A percentile compares a stretch with the other conserved stretches of the same genome.
Conservation (phyloP, 2,888 invertebrate species). For the Argynnis bischoffii region DNA sequence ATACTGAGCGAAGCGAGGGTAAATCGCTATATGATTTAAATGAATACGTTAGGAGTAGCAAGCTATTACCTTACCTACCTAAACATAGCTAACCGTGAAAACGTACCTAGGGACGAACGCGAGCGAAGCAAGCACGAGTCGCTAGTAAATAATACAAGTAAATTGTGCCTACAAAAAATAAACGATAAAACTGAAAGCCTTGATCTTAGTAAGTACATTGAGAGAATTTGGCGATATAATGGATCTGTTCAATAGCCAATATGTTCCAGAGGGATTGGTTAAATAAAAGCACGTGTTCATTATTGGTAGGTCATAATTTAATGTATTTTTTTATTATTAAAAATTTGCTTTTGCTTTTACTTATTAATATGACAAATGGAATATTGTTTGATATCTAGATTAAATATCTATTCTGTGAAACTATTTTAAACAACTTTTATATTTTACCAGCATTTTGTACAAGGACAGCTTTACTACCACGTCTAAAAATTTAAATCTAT, state of each 20-base stretch:
- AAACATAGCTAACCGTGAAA: no score
- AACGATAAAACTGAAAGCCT: no score
- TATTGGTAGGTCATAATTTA: slow-evolving; percentile 83
- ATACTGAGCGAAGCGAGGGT: no score
- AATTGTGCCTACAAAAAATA: no score
- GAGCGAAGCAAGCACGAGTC: no score
- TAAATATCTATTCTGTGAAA: slow-evolving; percentile 77
- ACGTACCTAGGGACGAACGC: no score
- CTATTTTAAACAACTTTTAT: slow-evolving; percentile 83
- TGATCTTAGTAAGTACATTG: no score
- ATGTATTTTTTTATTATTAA: slow-evolving; percentile 79
- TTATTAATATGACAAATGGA: slow-evolving; percentile 82
- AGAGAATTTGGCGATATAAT: no score
- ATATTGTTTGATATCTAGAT: slow-evolving; percentile 81
- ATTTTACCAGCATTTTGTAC: slow-evolving; percentile 76
- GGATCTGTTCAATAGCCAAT: background rate
- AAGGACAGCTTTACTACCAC: slow-evolving; percentile 64
- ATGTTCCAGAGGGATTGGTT: slow-evolving; percentile 8
- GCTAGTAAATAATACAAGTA: no score
- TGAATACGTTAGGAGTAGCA: no score
- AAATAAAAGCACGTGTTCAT: slow-evolving; percentile 64
- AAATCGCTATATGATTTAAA: no score
- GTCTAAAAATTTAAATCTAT: slow-evolving; percentile 54
- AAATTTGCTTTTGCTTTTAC: slow-evolving; percentile 78
- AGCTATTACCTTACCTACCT: no score